These are phyloP conservation scores for Smittia sp. DNA, from an alignment of 2,888 invertebrate genomes.

Conservation along the genomic window DNA sequence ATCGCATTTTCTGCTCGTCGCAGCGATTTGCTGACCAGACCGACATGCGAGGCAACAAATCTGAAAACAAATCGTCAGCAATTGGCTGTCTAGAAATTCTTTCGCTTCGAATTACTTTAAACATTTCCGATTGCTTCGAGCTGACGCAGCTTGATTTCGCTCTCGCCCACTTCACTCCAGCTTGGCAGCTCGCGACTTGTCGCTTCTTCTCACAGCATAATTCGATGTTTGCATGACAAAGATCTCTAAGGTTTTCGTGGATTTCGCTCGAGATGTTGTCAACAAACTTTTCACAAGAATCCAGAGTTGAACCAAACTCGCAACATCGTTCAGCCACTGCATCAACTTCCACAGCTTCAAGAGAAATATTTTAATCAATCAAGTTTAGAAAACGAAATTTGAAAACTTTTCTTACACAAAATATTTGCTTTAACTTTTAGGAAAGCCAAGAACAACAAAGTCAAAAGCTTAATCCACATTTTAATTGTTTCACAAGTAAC, in stretches of 20 bases:
- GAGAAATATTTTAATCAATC: neutral
- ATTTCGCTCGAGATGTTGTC: neutral
- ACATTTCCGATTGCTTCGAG: neutral
- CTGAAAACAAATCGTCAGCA: neutral
- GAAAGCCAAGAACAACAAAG: too few relatives aligned
- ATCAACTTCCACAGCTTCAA: neutral
- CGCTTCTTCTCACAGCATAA: neutral
- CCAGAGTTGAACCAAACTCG: neutral
- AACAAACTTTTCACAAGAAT: neutral
- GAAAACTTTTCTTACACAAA: too few relatives aligned
- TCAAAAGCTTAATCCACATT: too few relatives aligned
- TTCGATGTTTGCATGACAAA: neutral
- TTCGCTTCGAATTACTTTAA: neutral
- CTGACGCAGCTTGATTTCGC: neutral
- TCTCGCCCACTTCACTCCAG: neutral
- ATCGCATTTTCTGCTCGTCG: neutral
- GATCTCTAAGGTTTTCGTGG: neutral
- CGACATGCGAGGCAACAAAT: neutral
- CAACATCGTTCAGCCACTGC: neutral
- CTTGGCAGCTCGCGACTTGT: neutral
- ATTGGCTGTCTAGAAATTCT: neutral
- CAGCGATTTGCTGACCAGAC: neutral
- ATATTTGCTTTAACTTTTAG: too few relatives aligned
- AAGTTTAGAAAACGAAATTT: too few relatives aligned
- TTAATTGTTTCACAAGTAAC: too few relatives aligned